A percentile compares a stretch with the other conserved stretches of the same genome.
Evolutionary conservation across 2,888 invertebrate genomes (phyloP).

Genomic region (Leptopilina drosophilae): DNA sequence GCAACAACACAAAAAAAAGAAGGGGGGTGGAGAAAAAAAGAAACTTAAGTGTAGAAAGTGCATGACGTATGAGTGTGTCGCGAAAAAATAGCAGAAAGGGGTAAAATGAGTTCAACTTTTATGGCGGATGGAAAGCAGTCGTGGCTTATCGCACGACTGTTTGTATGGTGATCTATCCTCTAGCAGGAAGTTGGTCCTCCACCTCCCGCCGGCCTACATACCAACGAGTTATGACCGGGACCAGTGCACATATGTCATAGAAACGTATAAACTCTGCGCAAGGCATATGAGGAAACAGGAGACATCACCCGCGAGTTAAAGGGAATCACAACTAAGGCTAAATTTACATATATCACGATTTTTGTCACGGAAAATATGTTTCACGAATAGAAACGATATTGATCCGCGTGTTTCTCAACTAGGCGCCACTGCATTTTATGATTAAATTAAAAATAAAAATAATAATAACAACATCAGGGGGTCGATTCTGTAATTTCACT

Average conservation of each 20-base stretch:
- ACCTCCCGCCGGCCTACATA: slow-evolving; percentile 66
- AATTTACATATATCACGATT: slow-evolving; percentile 23
- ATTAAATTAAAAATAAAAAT: too few species aligned
- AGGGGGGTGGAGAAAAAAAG: neutral
- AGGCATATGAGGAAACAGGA: slow-evolving; percentile 62
- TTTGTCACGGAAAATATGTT: slow-evolving; percentile 1
- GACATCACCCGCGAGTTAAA: slow-evolving; percentile 53
- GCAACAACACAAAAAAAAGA: too few species aligned
- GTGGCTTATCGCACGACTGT: slow-evolving; percentile 67
- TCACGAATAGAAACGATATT: neutral
- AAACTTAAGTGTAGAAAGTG: slow-evolving; percentile 32
- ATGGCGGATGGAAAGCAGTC: slow-evolving; percentile 62
- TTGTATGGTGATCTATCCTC: slow-evolving; percentile 70
- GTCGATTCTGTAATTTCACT: too few species aligned
- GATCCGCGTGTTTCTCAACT: neutral
- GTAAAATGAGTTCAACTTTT: slow-evolving; percentile 63
- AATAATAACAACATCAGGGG: too few species aligned
- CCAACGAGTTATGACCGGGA: slow-evolving; percentile 63
- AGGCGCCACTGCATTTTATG: too few species aligned
- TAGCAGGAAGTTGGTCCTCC: slow-evolving; percentile 65
- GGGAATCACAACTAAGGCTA: slow-evolving; percentile 43
- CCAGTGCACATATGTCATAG: slow-evolving; percentile 62
- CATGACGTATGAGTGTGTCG: slow-evolving; percentile 23
- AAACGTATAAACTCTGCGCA: slow-evolving; percentile 57
- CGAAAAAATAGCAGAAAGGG: slow-evolving; percentile 40